Evolutionary conservation across 1,140 invertebrate species (phyloP).

Genomic region (Melipona quadrifasciata): DNA sequence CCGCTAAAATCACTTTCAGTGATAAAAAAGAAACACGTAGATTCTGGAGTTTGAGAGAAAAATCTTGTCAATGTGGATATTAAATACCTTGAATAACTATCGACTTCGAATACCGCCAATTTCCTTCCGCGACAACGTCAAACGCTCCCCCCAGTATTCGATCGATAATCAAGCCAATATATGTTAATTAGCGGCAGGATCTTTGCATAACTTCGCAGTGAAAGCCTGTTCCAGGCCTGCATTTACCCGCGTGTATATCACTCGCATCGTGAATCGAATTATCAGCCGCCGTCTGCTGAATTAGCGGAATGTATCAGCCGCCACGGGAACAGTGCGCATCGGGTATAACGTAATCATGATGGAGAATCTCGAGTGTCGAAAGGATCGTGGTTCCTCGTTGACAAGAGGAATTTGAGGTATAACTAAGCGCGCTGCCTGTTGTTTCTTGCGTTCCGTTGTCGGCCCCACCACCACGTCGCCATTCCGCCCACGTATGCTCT

Average conservation of each 20-base stretch:
- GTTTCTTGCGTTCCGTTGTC: constrained; percentile 18
- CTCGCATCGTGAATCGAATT: constrained; percentile 32
- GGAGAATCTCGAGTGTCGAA: constrained; percentile 43
- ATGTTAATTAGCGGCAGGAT: constrained; percentile 24
- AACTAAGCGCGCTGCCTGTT: constrained; percentile 8
- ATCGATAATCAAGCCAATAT: constrained; percentile 13
- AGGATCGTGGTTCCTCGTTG: neutral
- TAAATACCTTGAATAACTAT: neutral
- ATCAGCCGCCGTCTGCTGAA: constrained; percentile 39
- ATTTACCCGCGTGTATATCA: neutral
- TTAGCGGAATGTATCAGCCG: constrained; percentile 37
- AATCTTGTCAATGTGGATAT: no score
- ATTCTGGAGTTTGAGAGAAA: no score
- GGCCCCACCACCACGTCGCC: neutral
- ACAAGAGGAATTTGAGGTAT: constrained; percentile 52
- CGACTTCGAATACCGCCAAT: neutral
- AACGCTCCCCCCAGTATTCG: neutral
- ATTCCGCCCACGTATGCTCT: constrained; percentile 2
- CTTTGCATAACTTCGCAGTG: constrained; percentile 17
- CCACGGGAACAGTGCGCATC: constrained; percentile 45
- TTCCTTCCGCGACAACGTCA: neutral
- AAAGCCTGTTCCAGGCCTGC: constrained; percentile 1
- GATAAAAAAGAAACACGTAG: no score
- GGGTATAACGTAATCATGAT: constrained; percentile 60
- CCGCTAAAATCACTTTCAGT: no score